Conservation (phyloP, 2,113 vertebrate species). For the Illadopsis cleaveri region DNA sequence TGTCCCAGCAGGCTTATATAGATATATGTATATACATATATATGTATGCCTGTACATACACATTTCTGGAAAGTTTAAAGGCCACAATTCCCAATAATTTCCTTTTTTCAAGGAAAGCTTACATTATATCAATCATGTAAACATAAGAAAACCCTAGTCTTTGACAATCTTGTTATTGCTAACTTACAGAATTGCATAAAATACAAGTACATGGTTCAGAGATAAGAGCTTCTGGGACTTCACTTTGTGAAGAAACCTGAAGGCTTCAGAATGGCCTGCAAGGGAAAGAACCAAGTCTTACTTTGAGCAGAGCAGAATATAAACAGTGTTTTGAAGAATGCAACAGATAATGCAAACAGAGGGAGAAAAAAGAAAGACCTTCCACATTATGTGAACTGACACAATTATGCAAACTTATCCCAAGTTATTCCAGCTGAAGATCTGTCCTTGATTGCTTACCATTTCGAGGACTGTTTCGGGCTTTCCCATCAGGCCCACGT, state of each 20-base stretch:
- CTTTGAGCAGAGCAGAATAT: not conserved
- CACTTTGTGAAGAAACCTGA: slow-evolving; percentile 56
- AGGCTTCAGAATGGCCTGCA: slow-evolving; percentile 68
- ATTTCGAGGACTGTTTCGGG: slow-evolving; percentile 59
- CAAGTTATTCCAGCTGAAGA: not conserved
- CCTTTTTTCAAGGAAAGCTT: not conserved
- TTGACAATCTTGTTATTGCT: not conserved
- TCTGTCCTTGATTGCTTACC: slow-evolving; percentile 63
- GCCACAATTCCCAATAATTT: not conserved
- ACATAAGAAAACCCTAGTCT: not conserved
- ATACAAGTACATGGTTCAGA: slow-evolving; percentile 82
- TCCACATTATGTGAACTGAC: not conserved
- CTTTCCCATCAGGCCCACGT: slow-evolving; percentile 71
- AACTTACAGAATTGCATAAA: slow-evolving; percentile 91
- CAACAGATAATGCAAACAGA: not conserved
- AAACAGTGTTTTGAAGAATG: not conserved
- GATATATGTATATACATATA: not conserved
- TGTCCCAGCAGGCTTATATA: not conserved
- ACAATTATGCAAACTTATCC: not conserved
- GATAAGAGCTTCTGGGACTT: slow-evolving; percentile 73
- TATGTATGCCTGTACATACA: too few relatives aligned
- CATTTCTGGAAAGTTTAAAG: not conserved
- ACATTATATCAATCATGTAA: not conserved
- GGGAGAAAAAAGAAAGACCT: not conserved
- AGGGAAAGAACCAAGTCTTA: not conserved